phyloP scores from a whole-genome alignment of 1,140 invertebrate species.

The Drosophila melanogaster region Release_6_plus_ISO1_MT NT_033777.3:21286001-21286500 shows the following conservation, averaged over 20 bases:
- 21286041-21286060: conserved; percentile 24
- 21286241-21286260: too few species aligned
- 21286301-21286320: background rate
- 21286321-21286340: background rate
- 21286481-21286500: background rate
- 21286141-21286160: background rate
- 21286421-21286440: too few species aligned
- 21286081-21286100: conserved; percentile 25
- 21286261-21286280: background rate
- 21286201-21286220: background rate
- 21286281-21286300: background rate
- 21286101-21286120: conserved; percentile 21
- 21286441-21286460: background rate
- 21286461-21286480: background rate
- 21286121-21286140: conserved; percentile 22
- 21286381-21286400: too few species aligned
- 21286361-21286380: background rate
- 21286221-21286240: background rate
- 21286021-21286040: conserved; percentile 22
- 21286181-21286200: background rate
- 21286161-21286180: background rate
- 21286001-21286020: conserved; percentile 28
- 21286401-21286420: background rate
- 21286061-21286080: conserved; percentile 28
- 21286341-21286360: background rate